phyloP scores from a whole-genome alignment of 2,797 vertebrate genomes.

The Chloroceryle inda region DNA sequence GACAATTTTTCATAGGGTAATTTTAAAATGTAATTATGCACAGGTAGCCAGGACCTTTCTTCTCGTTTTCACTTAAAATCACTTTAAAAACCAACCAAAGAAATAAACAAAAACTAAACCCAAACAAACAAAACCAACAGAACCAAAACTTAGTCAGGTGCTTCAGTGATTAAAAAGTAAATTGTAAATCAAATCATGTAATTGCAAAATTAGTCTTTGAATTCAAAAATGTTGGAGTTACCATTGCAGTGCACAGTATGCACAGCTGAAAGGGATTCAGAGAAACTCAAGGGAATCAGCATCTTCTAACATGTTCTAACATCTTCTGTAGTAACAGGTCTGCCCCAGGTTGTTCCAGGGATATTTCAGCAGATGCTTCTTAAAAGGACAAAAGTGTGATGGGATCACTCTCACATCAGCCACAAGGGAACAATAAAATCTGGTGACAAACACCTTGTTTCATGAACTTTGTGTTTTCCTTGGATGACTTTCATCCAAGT shows the following conservation, averaged over 20 bases:
- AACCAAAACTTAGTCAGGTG: not conserved
- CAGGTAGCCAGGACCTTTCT: not conserved
- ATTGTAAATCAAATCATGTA: not conserved
- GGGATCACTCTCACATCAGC: not conserved
- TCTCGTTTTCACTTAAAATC: not conserved
- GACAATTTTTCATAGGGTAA: not conserved
- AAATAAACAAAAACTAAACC: no score
- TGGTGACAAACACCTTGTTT: not conserved
- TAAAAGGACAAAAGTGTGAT: not conserved
- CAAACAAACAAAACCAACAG: no score
- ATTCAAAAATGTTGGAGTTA: not conserved
- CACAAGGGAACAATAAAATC: not conserved
- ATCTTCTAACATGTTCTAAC: not conserved
- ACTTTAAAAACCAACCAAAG: not conserved
- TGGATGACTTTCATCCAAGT: not conserved
- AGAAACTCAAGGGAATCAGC: not conserved
- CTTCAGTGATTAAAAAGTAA: not conserved
- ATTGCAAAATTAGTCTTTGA: not conserved
- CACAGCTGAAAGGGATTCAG: not conserved
- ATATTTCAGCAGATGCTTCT: not conserved
- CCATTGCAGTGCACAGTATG: rapidly evolving
- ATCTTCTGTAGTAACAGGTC: not conserved
- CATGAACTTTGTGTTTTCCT: not conserved
- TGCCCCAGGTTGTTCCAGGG: not conserved
- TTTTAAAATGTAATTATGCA: not conserved